Evolutionary conservation across 2,888 invertebrate species (phyloP).

Genomic region (Aleiodes leptofemur): DNA sequence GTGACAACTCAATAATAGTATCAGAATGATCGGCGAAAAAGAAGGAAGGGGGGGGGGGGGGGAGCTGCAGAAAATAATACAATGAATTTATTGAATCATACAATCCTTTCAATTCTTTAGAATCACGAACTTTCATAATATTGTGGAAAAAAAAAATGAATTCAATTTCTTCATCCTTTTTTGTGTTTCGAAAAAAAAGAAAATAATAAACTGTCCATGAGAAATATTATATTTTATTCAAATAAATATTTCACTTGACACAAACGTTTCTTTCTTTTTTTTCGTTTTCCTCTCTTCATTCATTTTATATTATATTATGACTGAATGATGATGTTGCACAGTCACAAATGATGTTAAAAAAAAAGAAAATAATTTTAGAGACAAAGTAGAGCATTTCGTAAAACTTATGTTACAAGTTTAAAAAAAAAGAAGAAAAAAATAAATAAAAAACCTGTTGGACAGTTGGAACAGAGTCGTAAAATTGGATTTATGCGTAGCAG

Average conservation of each 20-base stretch:
- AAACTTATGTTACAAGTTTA: conserved; percentile 2
- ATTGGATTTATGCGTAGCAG: conserved; percentile 24
- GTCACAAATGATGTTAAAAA: no score
- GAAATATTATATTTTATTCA: neutral
- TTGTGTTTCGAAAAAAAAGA: no score
- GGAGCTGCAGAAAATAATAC: no score
- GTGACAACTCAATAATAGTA: conserved; percentile 13
- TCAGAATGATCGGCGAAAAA: conserved; percentile 4
- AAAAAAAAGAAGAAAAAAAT: no score
- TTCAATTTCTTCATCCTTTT: no score
- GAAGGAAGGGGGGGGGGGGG: no score
- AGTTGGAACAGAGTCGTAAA: conserved; percentile 1
- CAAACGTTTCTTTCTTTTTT: neutral
- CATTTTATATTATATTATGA: neutral
- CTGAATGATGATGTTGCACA: no score
- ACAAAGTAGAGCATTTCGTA: conserved; percentile 29
- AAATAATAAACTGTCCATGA: no score
- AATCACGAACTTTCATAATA: no score
- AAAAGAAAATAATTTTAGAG: conserved; percentile 2
- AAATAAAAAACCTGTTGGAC: neutral
- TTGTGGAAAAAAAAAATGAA: no score
- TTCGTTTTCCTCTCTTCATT: neutral
- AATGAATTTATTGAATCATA: no score
- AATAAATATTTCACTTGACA: conserved; percentile 4
- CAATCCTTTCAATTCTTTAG: no score